Conservation (phyloP, 2,113 vertebrate species). For the Lepus americanus region DNA sequence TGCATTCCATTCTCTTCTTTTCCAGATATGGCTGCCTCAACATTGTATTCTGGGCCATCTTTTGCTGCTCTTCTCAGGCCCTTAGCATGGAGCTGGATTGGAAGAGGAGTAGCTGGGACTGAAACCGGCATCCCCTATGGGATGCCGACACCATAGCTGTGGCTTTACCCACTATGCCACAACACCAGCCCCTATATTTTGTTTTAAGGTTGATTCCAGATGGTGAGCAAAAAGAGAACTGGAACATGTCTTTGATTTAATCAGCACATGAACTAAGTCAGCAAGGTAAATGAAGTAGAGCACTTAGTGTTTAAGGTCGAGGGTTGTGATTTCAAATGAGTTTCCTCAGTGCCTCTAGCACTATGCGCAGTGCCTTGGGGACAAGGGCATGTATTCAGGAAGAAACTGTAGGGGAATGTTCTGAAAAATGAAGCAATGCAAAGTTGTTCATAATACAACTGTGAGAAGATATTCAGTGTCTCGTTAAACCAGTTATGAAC, state of each 20-base stretch:
- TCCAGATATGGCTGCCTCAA: neutral
- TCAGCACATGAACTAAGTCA: neutral
- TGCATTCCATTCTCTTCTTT: neutral
- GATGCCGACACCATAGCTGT: too few relatives aligned
- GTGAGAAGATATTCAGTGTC: neutral
- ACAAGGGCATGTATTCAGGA: neutral
- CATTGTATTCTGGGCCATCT: too few relatives aligned
- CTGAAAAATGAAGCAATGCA: neutral
- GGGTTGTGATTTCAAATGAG: neutral
- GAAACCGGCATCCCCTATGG: too few relatives aligned
- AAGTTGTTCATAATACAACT: neutral
- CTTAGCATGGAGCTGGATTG: too few relatives aligned
- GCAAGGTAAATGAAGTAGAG: neutral
- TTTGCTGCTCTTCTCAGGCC: too few relatives aligned
- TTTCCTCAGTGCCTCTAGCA: neutral
- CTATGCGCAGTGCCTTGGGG: neutral
- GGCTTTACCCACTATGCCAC: too few relatives aligned
- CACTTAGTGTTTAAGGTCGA: neutral
- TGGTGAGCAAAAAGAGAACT: neutral
- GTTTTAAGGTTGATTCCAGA: neutral
- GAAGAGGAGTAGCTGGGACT: too few relatives aligned
- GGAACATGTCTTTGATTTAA: neutral
- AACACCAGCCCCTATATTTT: neutral
- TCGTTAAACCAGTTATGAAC: neutral
- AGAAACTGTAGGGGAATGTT: neutral